phyloP scores from a whole-genome alignment of 2,113 vertebrate species.

The Orientallactaga bullata region DNA sequence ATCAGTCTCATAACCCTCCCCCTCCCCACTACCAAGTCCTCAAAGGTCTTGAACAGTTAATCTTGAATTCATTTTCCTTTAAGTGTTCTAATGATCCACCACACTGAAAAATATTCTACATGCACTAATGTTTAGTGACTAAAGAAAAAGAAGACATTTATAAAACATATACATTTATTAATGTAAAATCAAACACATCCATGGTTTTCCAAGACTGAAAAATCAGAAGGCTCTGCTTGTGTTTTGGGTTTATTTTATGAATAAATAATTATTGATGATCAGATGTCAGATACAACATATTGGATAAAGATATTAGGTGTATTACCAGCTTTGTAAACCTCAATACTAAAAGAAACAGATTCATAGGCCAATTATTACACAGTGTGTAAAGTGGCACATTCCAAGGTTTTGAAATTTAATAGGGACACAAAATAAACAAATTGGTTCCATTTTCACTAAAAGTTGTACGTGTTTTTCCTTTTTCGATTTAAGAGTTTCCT shows the following conservation, averaged over 20 bases:
- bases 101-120: neutral
- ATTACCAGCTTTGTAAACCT: neutral
- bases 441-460: neutral
- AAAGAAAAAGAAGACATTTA: neutral
- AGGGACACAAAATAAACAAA: neutral
- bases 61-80: neutral
- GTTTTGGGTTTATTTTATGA: constrained; percentile 23
- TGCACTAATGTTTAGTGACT: neutral
- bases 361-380: neutral
- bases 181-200: neutral
- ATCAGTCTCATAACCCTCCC: neutral
- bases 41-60: neutral
- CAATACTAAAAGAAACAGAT: neutral
- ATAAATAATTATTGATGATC: constrained; percentile 8
- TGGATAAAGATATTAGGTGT: neutral
- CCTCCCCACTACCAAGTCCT: neutral
- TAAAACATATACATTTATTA: neutral
- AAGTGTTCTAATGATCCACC: neutral
- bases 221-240: neutral
- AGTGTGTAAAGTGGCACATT: neutral
- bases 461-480: neutral
- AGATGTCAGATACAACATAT: neutral
- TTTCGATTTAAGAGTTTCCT: neutral
- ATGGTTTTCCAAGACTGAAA: neutral
- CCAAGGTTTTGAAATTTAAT: neutral